Evolutionary conservation across 1,140 invertebrate genomes (phyloP).

Genomic region (Aphis craccivora): DNA sequence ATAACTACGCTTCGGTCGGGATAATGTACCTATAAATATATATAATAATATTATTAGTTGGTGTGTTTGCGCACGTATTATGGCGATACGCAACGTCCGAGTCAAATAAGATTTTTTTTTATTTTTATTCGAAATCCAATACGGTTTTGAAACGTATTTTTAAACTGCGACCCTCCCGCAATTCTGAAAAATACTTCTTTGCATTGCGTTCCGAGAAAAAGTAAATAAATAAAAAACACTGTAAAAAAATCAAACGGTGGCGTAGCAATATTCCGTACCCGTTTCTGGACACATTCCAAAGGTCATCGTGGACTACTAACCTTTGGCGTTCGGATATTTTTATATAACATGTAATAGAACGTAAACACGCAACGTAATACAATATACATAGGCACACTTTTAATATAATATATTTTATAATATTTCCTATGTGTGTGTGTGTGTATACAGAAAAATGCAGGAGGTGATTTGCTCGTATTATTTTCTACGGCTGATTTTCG

Average conservation of each 20-base stretch:
- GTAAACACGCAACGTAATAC: background rate
- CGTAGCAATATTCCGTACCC: background rate
- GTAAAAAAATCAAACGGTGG: slow-evolving; percentile 1
- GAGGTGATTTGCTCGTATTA: background rate
- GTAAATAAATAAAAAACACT: background rate
- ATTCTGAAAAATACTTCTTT: slow-evolving; percentile 31
- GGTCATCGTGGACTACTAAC: slow-evolving; percentile 4
- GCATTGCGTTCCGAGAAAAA: background rate
- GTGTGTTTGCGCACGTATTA: background rate
- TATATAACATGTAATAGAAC: background rate
- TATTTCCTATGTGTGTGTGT: background rate
- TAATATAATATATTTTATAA: background rate
- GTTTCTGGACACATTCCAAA: slow-evolving; percentile 46
- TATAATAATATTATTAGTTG: background rate
- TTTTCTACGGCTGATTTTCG: background rate
- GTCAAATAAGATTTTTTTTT: background rate
- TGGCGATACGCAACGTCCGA: background rate
- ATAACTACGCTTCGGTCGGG: background rate
- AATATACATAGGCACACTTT: background rate
- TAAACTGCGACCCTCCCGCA: background rate
- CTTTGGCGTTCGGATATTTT: slow-evolving; percentile 18
- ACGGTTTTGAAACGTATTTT: background rate
- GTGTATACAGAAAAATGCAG: no score
- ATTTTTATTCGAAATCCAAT: slow-evolving; percentile 16
- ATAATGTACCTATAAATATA: background rate